Evolutionary conservation across 2,888 invertebrate species (phyloP).

Genomic region (Thecophora atra): DNA sequence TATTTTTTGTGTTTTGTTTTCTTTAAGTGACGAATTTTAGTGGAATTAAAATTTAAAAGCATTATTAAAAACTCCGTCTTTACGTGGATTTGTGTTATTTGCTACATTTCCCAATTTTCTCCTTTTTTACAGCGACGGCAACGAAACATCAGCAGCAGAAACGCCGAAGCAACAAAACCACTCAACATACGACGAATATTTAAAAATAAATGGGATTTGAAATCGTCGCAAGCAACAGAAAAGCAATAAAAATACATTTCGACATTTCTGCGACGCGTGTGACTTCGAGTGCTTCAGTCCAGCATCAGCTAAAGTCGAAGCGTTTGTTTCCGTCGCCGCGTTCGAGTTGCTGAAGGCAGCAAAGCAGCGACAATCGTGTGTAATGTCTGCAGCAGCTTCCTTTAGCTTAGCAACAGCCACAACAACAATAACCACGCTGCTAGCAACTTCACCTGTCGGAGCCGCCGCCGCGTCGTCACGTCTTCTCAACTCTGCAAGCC

Average conservation of each 20-base stretch:
- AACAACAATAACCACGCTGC: slow-evolving; percentile 36
- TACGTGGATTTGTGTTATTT: not conserved
- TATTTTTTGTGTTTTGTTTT: too few species aligned
- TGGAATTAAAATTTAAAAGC: too few species aligned
- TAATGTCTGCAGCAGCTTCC: slow-evolving; percentile 46
- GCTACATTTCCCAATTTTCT: not conserved
- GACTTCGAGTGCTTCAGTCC: slow-evolving; percentile 24
- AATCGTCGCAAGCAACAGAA: slow-evolving; percentile 28
- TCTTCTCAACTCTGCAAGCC: slow-evolving; percentile 31
- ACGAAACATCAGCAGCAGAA: slow-evolving; percentile 17
- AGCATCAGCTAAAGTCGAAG: slow-evolving; percentile 1
- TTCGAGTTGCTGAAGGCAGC: not conserved
- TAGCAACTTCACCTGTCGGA: slow-evolving; percentile 31
- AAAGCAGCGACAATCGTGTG: slow-evolving; percentile 29
- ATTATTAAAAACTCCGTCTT: too few species aligned
- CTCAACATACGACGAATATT: slow-evolving; percentile 10
- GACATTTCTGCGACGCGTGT: not conserved
- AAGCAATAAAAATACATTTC: slow-evolving; percentile 17
- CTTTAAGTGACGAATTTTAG: too few species aligned
- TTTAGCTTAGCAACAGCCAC: slow-evolving; percentile 36
- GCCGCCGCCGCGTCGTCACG: slow-evolving; percentile 38
- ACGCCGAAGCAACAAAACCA: slow-evolving; percentile 27
- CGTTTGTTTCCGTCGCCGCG: slow-evolving; percentile 8
- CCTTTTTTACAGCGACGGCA: slow-evolving; percentile 4
- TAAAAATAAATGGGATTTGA: slow-evolving; percentile 29